phyloP scores from a whole-genome alignment of 1,140 invertebrate species.

The Heliconius hermathena region DNA sequence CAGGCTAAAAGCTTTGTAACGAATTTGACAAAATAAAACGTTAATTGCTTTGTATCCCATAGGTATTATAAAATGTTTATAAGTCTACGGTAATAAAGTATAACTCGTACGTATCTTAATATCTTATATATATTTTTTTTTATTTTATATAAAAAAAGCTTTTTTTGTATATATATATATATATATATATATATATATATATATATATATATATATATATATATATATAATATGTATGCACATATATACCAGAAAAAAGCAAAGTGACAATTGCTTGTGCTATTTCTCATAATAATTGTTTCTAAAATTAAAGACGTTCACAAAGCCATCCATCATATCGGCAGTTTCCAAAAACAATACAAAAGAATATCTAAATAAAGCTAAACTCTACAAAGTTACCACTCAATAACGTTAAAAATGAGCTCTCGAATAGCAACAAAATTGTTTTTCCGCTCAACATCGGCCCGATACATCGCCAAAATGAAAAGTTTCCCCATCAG shows the following conservation, averaged over 20 bases:
- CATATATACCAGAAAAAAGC: neutral
- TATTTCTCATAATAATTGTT: neutral
- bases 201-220: no score
- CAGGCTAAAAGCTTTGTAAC: neutral
- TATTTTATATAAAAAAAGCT: no score
- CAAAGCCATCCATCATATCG: slow-evolving; percentile 43
- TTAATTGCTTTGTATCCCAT: neutral
- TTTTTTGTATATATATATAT: no score
- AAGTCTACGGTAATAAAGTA: neutral
- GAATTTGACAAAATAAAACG: neutral
- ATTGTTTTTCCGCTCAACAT: slow-evolving; percentile 71
- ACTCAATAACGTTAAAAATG: slow-evolving; percentile 79
- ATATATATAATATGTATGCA: neutral
- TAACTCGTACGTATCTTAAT: no score
- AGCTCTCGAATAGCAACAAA: slow-evolving; percentile 72
- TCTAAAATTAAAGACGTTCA: slow-evolving; percentile 13
- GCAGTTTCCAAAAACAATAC: slow-evolving; percentile 45
- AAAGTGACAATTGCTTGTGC: neutral
- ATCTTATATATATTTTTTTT: no score
- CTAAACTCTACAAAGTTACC: slow-evolving; percentile 59
- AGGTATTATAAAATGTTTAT: neutral
- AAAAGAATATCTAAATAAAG: slow-evolving; percentile 57
- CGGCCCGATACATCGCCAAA: slow-evolving; percentile 72
- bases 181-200: no score
- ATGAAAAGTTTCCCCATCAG: slow-evolving; percentile 80